phyloP scores from a whole-genome alignment of 1,140 invertebrate species.

The Chionoecetes opilio region DNA sequence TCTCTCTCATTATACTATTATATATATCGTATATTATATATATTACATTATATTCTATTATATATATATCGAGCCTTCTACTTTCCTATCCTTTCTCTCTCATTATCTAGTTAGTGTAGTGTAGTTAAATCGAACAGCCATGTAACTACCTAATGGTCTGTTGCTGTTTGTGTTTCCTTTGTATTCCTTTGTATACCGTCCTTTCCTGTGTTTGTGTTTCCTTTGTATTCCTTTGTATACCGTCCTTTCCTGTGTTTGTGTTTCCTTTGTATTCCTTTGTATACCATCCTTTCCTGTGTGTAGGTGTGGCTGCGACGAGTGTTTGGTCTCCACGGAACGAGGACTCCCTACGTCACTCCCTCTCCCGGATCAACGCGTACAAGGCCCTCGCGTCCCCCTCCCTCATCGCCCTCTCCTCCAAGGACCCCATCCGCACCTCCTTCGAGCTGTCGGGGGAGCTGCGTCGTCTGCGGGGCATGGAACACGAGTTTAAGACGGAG shows the following conservation, averaged over 20 bases:
- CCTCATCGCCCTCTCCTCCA: slow-evolving; percentile 95
- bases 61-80: no score
- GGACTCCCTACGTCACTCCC: slow-evolving; percentile 93
- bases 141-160: no score
- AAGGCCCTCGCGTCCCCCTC: slow-evolving; percentile 94
- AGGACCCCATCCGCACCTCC: slow-evolving; percentile 95
- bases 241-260: no score
- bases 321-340: slow-evolving; percentile 90
- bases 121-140: no score
- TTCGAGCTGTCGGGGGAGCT: slow-evolving; percentile 97
- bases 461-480: slow-evolving; percentile 92
- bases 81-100: no score
- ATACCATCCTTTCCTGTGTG: not conserved
- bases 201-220: no score
- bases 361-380: slow-evolving; percentile 97
- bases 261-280: not conserved
- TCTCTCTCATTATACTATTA: not conserved
- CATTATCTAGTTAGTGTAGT: no score
- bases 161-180: no score
- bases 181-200: no score
- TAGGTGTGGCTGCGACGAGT: slow-evolving; percentile 93
- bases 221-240: no score
- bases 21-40: no score
- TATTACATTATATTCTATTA: no score
- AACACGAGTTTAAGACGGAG: slow-evolving; percentile 96